phyloP scores from a whole-genome alignment of 1,140 invertebrate genomes.

The Apocrypta bakeri region DNA sequence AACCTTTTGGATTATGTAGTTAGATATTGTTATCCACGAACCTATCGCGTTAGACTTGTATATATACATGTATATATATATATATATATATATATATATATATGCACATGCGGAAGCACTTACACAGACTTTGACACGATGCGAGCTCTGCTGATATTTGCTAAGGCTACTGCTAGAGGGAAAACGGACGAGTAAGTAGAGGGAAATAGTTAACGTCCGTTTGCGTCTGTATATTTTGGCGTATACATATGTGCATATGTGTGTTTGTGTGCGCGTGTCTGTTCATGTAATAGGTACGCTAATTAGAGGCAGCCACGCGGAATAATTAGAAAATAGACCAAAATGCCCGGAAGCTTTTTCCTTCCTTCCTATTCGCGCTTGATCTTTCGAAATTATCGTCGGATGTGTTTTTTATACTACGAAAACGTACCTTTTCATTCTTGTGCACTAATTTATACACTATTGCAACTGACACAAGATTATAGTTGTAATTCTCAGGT shows the following conservation, averaged over 20 bases:
- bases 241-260: constrained; percentile 1
- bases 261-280: constrained; percentile 19
- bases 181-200: neutral
- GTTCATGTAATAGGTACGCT: constrained; percentile 55
- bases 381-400: neutral
- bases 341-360: constrained; percentile 48
- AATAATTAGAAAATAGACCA: constrained; percentile 63
- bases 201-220: constrained; percentile 36
- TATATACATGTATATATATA: neutral
- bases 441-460: neutral
- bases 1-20: neutral
- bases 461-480: too few relatives aligned
- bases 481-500: too few relatives aligned
- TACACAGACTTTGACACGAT: neutral
- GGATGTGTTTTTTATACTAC: neutral
- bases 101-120: neutral
- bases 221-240: constrained; percentile 32
- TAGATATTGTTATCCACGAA: constrained; percentile 38
- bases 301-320: constrained; percentile 61
- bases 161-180: constrained; percentile 9
- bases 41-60: neutral
- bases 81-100: neutral
- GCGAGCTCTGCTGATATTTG: constrained; percentile 14
- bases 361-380: neutral
- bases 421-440: neutral